phyloP scores from a whole-genome alignment of 2,113 vertebrate species.

The Mustela lutreola region DNA sequence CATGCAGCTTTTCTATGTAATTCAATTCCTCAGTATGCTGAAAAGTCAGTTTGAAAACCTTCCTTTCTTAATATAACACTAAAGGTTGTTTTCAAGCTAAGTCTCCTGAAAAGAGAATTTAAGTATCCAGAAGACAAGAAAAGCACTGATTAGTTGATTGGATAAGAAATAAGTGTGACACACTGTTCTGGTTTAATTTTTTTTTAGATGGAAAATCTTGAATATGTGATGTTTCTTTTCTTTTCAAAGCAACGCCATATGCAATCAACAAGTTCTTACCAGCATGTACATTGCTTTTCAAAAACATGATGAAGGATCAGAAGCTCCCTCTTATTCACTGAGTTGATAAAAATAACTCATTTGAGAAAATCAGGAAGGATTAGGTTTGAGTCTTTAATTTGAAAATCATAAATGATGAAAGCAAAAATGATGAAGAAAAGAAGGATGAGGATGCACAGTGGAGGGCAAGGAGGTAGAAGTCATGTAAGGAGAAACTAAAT shows the following conservation, averaged over 20 bases:
- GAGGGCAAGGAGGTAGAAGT: not conserved
- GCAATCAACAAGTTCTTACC: not conserved
- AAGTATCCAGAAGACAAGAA: not conserved
- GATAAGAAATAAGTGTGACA: not conserved
- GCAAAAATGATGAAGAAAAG: not conserved
- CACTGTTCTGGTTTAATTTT: not conserved
- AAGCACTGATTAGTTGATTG: not conserved
- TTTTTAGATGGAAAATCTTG: not conserved
- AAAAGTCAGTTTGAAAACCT: slow-evolving; percentile 39
- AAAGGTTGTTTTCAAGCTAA: slow-evolving; percentile 67
- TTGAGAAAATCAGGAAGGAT: not conserved
- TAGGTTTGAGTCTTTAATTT: not conserved
- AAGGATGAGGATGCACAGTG: not conserved
- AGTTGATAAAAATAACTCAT: slow-evolving; percentile 11
- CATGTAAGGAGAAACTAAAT: not conserved
- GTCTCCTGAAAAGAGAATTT: slow-evolving; percentile 50
- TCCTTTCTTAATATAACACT: not conserved
- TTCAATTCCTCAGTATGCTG: slow-evolving; percentile 30
- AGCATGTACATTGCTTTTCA: not conserved
- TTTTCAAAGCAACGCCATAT: not conserved
- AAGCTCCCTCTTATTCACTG: not conserved
- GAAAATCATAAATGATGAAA: not conserved
- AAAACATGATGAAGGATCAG: not conserved
- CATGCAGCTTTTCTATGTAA: slow-evolving; percentile 44
- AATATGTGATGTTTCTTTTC: not conserved